These are phyloP conservation scores for Poeciliopsis occidentalis DNA, from an alignment of 2,113 vertebrate species.

Conservation along the genomic window DNA sequence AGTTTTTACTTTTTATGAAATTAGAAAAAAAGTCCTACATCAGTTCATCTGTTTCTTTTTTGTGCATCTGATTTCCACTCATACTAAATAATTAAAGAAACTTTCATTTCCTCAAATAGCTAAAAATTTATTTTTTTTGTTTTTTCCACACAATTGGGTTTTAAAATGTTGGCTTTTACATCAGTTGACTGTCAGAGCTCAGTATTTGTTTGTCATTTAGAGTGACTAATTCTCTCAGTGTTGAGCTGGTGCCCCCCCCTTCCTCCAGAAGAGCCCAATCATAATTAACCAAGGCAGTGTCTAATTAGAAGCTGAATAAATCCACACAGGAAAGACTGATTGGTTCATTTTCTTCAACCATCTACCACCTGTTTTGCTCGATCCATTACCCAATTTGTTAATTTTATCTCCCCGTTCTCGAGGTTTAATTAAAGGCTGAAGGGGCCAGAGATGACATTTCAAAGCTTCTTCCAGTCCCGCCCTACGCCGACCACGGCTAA, in stretches of 20 bases:
- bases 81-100: not conserved
- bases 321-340: slow-evolving; percentile 82
- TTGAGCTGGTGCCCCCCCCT: slow-evolving; percentile 26
- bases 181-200: slow-evolving; percentile 38
- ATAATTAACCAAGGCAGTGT: slow-evolving; percentile 84
- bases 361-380: slow-evolving; percentile 83
- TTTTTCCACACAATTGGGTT: slow-evolving; percentile 16
- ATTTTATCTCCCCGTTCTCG: slow-evolving; percentile 78
- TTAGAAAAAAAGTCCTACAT: too few relatives aligned
- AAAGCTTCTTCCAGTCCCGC: slow-evolving; percentile 68
- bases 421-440: slow-evolving; percentile 82
- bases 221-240: slow-evolving; percentile 72
- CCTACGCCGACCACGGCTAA: slow-evolving; percentile 57
- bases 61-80: too few relatives aligned
- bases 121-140: not conserved
- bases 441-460: slow-evolving; percentile 80
- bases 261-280: slow-evolving; percentile 77
- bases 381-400: slow-evolving; percentile 85
- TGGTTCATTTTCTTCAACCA: slow-evolving; percentile 82
- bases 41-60: too few relatives aligned
- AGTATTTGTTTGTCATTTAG: slow-evolving; percentile 76
- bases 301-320: slow-evolving; percentile 85
- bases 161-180: slow-evolving; percentile 32
- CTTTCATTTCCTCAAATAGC: not conserved
- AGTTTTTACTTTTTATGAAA: too few relatives aligned